phyloP scores from a whole-genome alignment of 1,140 invertebrate genomes.

The Habropoda laboriosa region DNA sequence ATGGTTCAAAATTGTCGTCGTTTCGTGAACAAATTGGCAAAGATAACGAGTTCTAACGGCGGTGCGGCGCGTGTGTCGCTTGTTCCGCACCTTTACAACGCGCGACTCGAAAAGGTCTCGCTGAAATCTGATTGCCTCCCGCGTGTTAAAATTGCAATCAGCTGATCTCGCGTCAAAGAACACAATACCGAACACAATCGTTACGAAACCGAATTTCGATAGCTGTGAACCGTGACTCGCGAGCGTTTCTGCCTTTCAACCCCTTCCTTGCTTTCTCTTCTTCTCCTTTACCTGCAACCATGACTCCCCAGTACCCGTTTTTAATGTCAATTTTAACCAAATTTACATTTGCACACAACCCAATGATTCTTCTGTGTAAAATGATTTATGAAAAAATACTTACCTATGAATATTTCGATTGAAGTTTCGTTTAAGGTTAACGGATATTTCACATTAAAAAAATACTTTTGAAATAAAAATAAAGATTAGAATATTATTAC shows the following conservation, averaged over 20 bases:
- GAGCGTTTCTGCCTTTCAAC: constrained; percentile 18
- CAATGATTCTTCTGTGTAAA: too few relatives aligned
- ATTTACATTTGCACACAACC: background rate
- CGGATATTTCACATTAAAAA: too few relatives aligned
- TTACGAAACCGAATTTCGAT: constrained; percentile 46
- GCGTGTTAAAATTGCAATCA: constrained; percentile 42
- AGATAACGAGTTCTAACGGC: constrained; percentile 17
- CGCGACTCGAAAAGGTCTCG: constrained; percentile 23
- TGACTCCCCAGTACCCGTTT: background rate
- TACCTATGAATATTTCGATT: too few relatives aligned
- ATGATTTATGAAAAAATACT: too few relatives aligned
- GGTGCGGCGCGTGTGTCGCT: background rate
- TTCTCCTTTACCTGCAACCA: background rate
- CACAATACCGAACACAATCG: constrained; percentile 34
- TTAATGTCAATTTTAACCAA: background rate
- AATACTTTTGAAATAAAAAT: too few relatives aligned
- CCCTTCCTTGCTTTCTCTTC: constrained; percentile 11
- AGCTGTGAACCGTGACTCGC: constrained; percentile 37
- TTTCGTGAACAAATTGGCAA: constrained; percentile 24
- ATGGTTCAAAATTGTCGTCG: background rate
- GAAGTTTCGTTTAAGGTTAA: too few relatives aligned
- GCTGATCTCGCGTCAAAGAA: constrained; percentile 29
- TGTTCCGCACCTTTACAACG: too few relatives aligned
- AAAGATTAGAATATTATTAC: too few relatives aligned
- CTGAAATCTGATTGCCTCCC: constrained; percentile 41